These are phyloP conservation scores for Copsychus sechellarum DNA, from an alignment of 2,113 vertebrate species.

Conservation along the genomic window DNA sequence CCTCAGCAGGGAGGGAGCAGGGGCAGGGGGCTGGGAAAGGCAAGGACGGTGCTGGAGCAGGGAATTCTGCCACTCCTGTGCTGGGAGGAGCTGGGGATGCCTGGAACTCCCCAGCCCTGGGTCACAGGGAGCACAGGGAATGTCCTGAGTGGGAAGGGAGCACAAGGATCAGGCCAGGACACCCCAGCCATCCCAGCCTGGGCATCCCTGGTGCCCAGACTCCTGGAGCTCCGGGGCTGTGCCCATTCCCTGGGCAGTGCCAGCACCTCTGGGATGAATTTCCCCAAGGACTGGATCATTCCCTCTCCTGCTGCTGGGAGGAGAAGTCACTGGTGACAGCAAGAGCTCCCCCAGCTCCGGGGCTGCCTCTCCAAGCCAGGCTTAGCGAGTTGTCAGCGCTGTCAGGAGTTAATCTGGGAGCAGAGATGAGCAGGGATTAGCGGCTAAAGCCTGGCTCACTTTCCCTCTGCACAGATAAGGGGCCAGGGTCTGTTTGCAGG, in stretches of 20 bases:
- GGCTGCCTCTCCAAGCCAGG: not conserved
- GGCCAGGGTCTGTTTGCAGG: rapidly evolving
- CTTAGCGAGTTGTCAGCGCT: not conserved
- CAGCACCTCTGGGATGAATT: not conserved
- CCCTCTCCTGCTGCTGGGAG: not conserved
- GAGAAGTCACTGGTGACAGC: not conserved
- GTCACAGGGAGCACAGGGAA: not conserved
- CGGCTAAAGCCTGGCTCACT: not conserved
- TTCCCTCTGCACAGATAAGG: not conserved
- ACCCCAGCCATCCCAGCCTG: no score
- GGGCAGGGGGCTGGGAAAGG: not conserved
- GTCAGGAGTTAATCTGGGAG: not conserved
- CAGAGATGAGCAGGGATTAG: not conserved
- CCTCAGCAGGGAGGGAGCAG: no score
- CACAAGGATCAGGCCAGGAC: not conserved
- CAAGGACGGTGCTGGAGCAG: not conserved
- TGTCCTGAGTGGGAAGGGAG: no score
- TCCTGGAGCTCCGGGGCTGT: not conserved
- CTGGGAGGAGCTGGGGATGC: not conserved
- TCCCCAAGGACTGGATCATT: not conserved
- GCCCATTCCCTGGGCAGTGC: not conserved
- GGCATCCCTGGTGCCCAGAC: not conserved
- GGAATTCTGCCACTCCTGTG: not conserved
- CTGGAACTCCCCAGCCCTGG: no score
- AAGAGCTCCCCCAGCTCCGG: rapidly evolving